Evolutionary conservation across 2,113 vertebrate species (phyloP), one percentile per base, ranked within the genome.

Genomic region (Sturnira hondurensis): DNA sequence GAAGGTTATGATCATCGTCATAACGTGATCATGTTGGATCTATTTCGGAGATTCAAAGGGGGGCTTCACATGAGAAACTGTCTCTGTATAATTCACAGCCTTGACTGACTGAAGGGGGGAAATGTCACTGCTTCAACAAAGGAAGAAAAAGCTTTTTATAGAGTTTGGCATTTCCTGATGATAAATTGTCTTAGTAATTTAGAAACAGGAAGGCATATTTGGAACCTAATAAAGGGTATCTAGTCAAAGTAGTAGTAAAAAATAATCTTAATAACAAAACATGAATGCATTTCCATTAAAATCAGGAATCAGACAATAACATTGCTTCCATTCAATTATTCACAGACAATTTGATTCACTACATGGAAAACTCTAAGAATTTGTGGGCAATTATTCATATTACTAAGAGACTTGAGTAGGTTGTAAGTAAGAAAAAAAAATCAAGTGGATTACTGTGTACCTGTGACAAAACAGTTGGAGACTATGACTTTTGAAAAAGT

Each of bases 181-280:
- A 52, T 93, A 95, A 89, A 85, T 85, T 58, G 4, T 95, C 41
- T 89, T 50, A 76, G 45, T 89, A 89, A 67, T 76, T 38, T 24
- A 89, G 71, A 89, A 78, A 71, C n/a, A 85, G 50, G 36, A 89
- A 71, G 52, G 9, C 52, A 61, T 26, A 3, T 70, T 77, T 9
- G 58, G 26, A 83, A 83, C 4, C 36, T 31, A 54, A 87, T 28
- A 67, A 85, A 86, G 61, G 54, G n/a, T 9, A 54, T 52, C 50
- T 85, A 71, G 50, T 5, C 4, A 73, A 80, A 68, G 33, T 58
- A 76, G 41, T 22, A 41, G 20, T 56, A 82, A 74, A 73, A 38
- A 74, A 33, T 38, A 87, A 58, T 50, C 26, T 87, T 88, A 92
- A 88, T 47, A 65, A 95, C 4, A 89, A 86, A 74, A 47, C 19